Conservation (phyloP, 2,888 invertebrate genomes). For the Alloplasta piceator region DNA sequence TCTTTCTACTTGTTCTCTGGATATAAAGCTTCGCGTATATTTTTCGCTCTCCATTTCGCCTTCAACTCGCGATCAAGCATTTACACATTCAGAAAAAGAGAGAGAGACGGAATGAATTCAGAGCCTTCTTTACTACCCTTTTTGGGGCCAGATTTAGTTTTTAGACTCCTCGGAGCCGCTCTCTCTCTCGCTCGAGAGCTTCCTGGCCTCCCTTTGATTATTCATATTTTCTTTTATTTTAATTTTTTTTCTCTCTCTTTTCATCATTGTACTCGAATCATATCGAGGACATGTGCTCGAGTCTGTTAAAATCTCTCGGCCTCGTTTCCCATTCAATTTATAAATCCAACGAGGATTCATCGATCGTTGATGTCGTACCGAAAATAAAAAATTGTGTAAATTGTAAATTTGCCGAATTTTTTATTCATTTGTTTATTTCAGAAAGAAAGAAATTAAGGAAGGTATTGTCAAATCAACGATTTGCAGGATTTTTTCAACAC, state of each 20-base stretch:
- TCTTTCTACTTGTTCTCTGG: conserved; percentile 70
- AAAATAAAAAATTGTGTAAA: no score
- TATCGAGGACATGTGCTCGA: conserved; percentile 65
- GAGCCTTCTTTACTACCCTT: conserved; percentile 68
- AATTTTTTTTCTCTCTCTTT: conserved; percentile 36
- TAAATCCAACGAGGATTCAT: no score
- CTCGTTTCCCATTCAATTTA: background rate
- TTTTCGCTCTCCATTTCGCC: conserved; percentile 9
- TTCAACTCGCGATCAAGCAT: conserved; percentile 52
- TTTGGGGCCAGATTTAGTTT: conserved; percentile 74
- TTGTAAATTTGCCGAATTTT: no score
- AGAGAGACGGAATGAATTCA: conserved; percentile 43
- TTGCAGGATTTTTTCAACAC: no score
- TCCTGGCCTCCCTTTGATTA: conserved; percentile 48
- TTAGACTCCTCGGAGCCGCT: conserved; percentile 68
- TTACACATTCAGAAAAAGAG: conserved; percentile 50
- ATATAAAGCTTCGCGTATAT: conserved; percentile 77
- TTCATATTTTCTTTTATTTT: background rate
- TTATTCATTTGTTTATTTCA: no score
- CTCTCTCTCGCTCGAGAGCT: conserved; percentile 65
- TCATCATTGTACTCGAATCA: conserved; percentile 73
- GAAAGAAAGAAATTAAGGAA: no score
- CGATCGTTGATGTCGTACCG: no score
- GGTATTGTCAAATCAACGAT: no score
- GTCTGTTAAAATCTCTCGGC: conserved; percentile 31